Conservation (phyloP, 1,140 invertebrate species). For the Cheumatopsyche charites region DNA sequence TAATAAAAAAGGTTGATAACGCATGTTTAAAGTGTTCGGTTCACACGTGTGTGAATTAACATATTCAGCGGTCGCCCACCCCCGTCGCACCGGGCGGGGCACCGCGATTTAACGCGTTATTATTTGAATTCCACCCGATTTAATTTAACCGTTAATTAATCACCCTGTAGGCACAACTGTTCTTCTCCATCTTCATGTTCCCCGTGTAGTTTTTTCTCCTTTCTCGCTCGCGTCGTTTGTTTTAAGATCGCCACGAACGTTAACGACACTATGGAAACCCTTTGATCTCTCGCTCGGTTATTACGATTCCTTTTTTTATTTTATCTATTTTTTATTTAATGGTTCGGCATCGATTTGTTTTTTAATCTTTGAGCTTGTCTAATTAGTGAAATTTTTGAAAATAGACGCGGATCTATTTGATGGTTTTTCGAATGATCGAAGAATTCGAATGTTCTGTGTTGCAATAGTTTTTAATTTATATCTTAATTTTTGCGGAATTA, state of each 20-base stretch:
- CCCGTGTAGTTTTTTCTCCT: no score
- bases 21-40: background rate
- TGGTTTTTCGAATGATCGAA: no score
- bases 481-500: no score
- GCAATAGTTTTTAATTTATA: no score
- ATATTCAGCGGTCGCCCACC: slow-evolving; percentile 44
- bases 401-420: no score
- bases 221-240: background rate
- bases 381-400: no score
- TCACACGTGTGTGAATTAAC: slow-evolving; percentile 40
- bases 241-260: slow-evolving; percentile 8
- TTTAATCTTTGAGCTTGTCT: no score
- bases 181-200: background rate
- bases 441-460: no score
- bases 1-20: slow-evolving; percentile 11
- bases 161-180: slow-evolving; percentile 33
- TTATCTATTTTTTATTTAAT: no score
- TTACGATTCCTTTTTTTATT: no score
- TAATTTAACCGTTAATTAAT: slow-evolving; percentile 48
- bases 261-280: background rate
- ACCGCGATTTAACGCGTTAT: slow-evolving; percentile 42
- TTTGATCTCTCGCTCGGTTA: background rate
- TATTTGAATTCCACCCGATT: slow-evolving; percentile 48
- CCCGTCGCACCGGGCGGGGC: slow-evolving; percentile 28
- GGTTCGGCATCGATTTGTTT: no score